Conservation (phyloP, 2,797 vertebrate genomes). For the Protosalanx chinensis region DNA sequence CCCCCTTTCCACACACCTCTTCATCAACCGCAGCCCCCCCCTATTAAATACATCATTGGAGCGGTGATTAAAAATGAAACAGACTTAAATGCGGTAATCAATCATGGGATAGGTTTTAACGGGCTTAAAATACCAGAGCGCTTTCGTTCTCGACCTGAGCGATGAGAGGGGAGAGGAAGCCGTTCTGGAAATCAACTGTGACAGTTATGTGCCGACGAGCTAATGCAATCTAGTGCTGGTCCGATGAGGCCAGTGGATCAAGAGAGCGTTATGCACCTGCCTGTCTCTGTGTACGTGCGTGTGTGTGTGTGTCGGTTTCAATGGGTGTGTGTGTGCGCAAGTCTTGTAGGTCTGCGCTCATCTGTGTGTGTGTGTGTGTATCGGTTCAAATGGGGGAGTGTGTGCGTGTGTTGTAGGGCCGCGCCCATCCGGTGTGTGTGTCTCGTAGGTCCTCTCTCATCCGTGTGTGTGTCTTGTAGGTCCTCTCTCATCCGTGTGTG, state of each 20-base stretch:
- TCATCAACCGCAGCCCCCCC: constrained; percentile 55
- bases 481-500: no score
- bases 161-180: not conserved
- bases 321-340: not conserved
- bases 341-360: not conserved
- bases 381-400: no score
- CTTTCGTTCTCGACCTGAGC: constrained; percentile 32
- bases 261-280: no score
- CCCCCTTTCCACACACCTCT: constrained; percentile 51
- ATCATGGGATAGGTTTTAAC: constrained; percentile 64
- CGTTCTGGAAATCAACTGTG: constrained; percentile 21
- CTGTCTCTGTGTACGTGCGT: not conserved
- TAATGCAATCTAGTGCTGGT: constrained; percentile 18
- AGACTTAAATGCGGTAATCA: constrained; percentile 69
- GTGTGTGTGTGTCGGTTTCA: not conserved
- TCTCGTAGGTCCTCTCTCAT: no score
- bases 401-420: no score
- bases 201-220: constrained; percentile 21
- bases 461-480: no score
- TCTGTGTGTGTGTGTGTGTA: not conserved
- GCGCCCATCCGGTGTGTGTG: no score
- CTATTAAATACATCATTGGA: constrained; percentile 73
- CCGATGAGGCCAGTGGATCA: not conserved
- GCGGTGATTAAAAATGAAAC: constrained; percentile 72
- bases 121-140: constrained; percentile 49